Evolutionary conservation across 92 coral and sea anemone genomes (phyloP).

Genomic region (Nematostella vectensis): DNA sequence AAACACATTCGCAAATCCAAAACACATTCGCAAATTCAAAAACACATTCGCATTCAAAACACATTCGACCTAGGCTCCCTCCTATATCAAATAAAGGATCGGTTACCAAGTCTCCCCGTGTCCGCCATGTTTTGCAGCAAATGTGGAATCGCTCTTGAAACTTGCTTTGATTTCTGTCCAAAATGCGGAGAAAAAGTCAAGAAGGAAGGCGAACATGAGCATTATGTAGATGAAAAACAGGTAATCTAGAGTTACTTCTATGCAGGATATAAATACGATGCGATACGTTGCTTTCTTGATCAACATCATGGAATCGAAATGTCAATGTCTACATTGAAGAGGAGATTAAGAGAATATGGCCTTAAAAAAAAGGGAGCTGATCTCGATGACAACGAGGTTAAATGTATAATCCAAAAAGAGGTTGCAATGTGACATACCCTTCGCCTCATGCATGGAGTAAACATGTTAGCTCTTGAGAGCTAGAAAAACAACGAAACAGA

Average conservation of each 20-base stretch:
- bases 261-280: constrained; percentile 12
- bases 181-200: not conserved
- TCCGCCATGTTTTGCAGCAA: not conserved
- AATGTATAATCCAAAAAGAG: constrained; percentile 10
- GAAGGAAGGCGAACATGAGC: not conserved
- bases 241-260: constrained; percentile 17
- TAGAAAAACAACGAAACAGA: too few species aligned
- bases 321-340: constrained; percentile 4
- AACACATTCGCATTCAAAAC: not conserved
- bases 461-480: too few species aligned
- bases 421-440: constrained; percentile 1
- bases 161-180: not conserved
- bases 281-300: constrained; percentile 4
- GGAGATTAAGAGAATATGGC: not conserved
- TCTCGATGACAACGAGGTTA: constrained; percentile 1
- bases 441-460: constrained; percentile 1
- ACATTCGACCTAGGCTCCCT: constrained; percentile 1
- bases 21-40: not conserved
- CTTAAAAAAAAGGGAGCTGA: not conserved
- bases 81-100: not conserved
- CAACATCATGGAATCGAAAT: constrained; percentile 9
- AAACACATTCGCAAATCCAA: not conserved
- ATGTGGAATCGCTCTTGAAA: not conserved
- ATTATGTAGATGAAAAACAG: constrained; percentile 1
- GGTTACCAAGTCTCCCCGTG: not conserved